Evolutionary conservation across 2,888 invertebrate genomes (phyloP), one percentile per base, ranked within the genome.

Genomic region (Agrilus mali): DNA sequence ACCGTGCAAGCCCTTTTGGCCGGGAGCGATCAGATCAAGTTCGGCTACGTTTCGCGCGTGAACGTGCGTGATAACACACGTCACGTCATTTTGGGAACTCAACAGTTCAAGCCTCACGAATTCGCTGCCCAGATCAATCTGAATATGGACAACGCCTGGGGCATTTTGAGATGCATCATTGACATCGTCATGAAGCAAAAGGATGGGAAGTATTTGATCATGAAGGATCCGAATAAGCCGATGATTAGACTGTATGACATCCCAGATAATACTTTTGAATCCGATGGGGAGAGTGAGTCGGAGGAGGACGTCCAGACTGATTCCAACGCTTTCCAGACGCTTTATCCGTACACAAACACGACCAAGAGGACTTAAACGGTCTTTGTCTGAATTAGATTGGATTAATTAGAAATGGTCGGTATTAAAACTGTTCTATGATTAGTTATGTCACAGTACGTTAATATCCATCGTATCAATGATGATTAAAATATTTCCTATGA

Each of bases 91-190:
- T 75, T 97, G 51, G 96, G 95, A 50, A 93, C 92, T 22, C 96
- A 96, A 67, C 96, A 96, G 69, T 97, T 95, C 71, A 95, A 94
- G 65, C 98, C 98, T 10, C 84, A 86, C 61, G 97, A 98, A 72
- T 98, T 98, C 68, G 97, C 97, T 10, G 90, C 89, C 7, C 97
- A 98, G 69, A 98, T 98, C 63, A 96, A 95, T 69, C 71, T 98
- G 58, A 96, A 94, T 63, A 94, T 98, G 95, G 98, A 98, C 67
- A 98, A 98, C 69, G 95, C 93, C 3, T 98, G 98, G 98, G 98
- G 95, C 50, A 89, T 98, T 46, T 73, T 99, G 47, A 80, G 97
- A 13, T 97, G 95, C 67, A 92, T 98, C 59, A 86, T 98, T 55
- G 97, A 98, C 59, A 86, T 93, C 50, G 89, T 94, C 58, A 89